phyloP scores from a whole-genome alignment of 2,113 vertebrate genomes.

The Ictidomys tridecemlineatus region DNA sequence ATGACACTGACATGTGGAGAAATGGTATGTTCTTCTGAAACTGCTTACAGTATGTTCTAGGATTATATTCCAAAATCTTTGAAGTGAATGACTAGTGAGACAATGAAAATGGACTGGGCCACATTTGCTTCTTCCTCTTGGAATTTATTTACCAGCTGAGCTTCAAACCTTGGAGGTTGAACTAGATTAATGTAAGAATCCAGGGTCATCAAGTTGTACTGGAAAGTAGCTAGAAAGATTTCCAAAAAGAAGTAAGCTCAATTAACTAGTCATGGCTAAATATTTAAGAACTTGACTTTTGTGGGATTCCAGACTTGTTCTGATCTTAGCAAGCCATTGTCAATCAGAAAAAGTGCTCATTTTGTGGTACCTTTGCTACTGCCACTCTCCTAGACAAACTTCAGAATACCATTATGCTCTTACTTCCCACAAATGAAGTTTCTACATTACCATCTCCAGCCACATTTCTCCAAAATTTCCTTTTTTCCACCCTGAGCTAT shows the following conservation, averaged over 20 bases:
- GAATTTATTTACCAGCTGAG: neutral
- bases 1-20: neutral
- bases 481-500: slow-evolving; percentile 47
- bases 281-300: slow-evolving; percentile 62
- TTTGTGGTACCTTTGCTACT: neutral
- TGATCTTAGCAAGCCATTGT: slow-evolving; percentile 18
- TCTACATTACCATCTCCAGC: neutral
- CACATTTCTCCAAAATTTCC: slow-evolving; percentile 1
- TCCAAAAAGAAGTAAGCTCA: slow-evolving; percentile 37
- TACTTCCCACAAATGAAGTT: neutral
- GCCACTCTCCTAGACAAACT: neutral
- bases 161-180: slow-evolving; percentile 21
- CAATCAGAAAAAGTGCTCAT: neutral
- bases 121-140: neutral
- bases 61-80: neutral
- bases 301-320: neutral
- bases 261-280: slow-evolving; percentile 16
- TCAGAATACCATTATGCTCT: neutral
- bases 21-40: slow-evolving; percentile 30
- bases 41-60: neutral
- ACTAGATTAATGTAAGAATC: slow-evolving; percentile 22
- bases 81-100: neutral
- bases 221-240: slow-evolving; percentile 35
- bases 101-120: neutral
- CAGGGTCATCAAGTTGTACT: neutral